Base-by-base conservation (phyloP, 2,888 invertebrate genomes). In the Calliopum simillimum region DNA sequence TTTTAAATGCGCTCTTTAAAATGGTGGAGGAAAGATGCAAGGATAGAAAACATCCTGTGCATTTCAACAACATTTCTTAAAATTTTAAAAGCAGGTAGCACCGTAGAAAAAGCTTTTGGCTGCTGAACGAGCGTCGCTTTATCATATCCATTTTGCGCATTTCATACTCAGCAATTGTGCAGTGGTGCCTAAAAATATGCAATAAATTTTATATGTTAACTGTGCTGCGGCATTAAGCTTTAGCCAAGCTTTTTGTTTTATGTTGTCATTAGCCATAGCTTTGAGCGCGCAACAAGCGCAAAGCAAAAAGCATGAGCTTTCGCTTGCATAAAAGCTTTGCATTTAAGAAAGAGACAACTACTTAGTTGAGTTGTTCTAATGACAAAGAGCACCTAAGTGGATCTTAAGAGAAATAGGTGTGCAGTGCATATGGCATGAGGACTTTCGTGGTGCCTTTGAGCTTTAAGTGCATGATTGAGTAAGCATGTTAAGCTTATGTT, bases 181-280 rank as follows among this genome's bases (percentile, higher is more conserved):
- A 64, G 43, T 71, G 70, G 73, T 75, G 72, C 79, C 76, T 75
- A 75, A 75, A 78, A 76, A 74, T 74, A 76, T 79, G 78, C 81
- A 79, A 55, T 56, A 33, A 41, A 47, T 13, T 46, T 46, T 21
- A 61, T 61, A 46, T 33, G 33, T 61, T 46, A 8, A 14, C 23
- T 61, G 56, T 41, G n/a, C 14, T 12, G 33, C 33, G 25, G 25
- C 23, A 14, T 14, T 14, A 6, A 14, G n/a, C 23, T n/a, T n/a
- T 33, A 33, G 33, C 33, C 2, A 5, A 25, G 23, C 56, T 23
- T 25, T 56, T 13, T n/a, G n/a, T n/a, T 6, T 11, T n/a, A 14
- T 58, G 33, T 58, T 58, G 33, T 16, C 14, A 46, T 1, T 53
- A 1, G 5, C 8, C 33, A 3, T 11, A 11, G 5, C 12, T 53